Percentiles rank a stretch among this genome's conserved stretches.
Conservation (phyloP, 2,888 invertebrate species). For the Philereme vetulata region DNA sequence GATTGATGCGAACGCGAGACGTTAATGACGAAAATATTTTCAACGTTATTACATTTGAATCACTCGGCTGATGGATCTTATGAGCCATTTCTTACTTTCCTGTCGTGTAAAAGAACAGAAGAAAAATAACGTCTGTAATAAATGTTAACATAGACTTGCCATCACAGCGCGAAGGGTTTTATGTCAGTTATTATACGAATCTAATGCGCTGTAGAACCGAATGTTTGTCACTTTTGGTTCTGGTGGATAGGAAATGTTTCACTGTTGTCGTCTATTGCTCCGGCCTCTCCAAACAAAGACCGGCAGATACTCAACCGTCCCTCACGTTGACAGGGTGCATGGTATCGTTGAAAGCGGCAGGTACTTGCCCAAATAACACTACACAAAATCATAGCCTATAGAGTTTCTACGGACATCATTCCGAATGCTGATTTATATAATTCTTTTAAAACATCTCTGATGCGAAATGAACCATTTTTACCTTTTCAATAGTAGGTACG, state of each 20-base stretch:
- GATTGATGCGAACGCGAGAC: conserved; percentile 26
- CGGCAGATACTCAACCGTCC: conserved; percentile 15
- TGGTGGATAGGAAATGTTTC: conserved; percentile 42
- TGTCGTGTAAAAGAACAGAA: conserved; percentile 22
- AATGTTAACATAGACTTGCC: conserved; percentile 27
- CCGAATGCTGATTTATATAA: conserved; percentile 24
- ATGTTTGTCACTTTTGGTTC: conserved; percentile 29
- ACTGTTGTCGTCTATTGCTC: conserved; percentile 31
- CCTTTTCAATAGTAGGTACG: conserved; percentile 23
- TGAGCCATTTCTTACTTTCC: conserved; percentile 13
- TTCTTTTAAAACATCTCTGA: conserved; percentile 19
- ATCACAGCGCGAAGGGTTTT: conserved; percentile 31
- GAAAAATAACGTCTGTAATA: conserved; percentile 21
- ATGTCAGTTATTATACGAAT: conserved; percentile 30
- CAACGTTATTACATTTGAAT: conserved; percentile 13
- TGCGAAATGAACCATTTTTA: conserved; percentile 28
- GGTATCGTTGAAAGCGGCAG: conserved; percentile 6
- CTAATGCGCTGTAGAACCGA: conserved; percentile 31
- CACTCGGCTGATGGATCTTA: conserved; percentile 8
- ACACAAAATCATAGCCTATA: conserved; percentile 14
- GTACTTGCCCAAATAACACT: conserved; percentile 12
- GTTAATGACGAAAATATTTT: conserved; percentile 8
- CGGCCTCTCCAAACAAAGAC: conserved; percentile 44
- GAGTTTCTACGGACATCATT: conserved; percentile 2
- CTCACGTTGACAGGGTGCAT: conserved; percentile 15